Percentiles rank a stretch among this genome's conserved stretches.
Conservation (phyloP, 2,113 vertebrate species). For the Rhynchomys soricoides region DNA sequence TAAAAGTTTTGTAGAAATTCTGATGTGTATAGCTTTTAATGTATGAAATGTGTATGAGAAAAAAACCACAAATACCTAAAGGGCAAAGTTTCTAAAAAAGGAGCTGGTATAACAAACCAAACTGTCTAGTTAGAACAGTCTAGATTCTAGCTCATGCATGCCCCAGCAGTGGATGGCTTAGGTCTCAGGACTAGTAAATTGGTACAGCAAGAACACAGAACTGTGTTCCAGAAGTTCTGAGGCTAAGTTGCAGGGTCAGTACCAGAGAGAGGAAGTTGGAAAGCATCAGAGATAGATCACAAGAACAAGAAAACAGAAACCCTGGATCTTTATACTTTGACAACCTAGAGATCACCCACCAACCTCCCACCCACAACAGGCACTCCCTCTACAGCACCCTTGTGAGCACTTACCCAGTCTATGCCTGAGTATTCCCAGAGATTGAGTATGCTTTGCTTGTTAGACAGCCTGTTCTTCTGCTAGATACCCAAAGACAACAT, state of each 20-base stretch:
- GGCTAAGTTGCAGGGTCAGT: not conserved
- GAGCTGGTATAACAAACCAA: not conserved
- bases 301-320: slow-evolving; percentile 9
- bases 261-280: slow-evolving; percentile 61
- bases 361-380: slow-evolving; percentile 15
- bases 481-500: not conserved
- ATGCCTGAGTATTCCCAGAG: not conserved
- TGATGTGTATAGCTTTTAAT: not conserved
- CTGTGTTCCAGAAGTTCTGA: slow-evolving; percentile 39
- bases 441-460: not conserved
- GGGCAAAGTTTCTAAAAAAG: not conserved
- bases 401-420: not conserved
- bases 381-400: not conserved
- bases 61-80: not conserved
- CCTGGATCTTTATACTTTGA: not conserved
- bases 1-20: not conserved
- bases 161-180: rapidly evolving
- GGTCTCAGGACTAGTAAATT: not conserved
- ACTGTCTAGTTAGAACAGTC: not conserved
- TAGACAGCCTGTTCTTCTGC: not conserved
- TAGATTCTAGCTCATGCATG: not conserved
- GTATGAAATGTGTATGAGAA: slow-evolving; percentile 8
- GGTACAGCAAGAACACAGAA: not conserved
- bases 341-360: slow-evolving; percentile 3
- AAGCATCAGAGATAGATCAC: not conserved